Evolutionary conservation across 2,888 invertebrate genomes (phyloP).

Genomic region (Rotaria macrura): DNA sequence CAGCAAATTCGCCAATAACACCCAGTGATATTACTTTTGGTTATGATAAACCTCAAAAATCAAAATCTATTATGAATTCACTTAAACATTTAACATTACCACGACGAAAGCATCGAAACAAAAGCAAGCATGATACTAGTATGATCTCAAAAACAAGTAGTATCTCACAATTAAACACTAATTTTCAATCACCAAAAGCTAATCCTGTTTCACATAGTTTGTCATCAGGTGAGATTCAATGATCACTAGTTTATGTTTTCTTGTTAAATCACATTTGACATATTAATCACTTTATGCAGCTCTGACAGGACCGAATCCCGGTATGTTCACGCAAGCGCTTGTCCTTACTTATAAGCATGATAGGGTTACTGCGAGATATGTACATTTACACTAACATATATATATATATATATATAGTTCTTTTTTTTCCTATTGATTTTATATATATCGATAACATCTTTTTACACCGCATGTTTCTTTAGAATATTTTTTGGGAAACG

Average conservation of each 20-base stretch:
- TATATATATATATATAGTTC: too few relatives aligned
- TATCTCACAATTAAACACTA: neutral
- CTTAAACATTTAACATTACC: constrained; percentile 13
- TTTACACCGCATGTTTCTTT: neutral
- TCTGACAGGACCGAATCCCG: neutral
- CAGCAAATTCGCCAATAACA: neutral
- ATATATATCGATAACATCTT: too few relatives aligned
- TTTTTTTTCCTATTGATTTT: too few relatives aligned
- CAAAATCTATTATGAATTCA: constrained; percentile 5
- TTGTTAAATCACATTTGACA: too few relatives aligned
- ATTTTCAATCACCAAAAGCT: neutral
- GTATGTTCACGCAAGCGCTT: neutral
- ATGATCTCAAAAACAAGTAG: neutral
- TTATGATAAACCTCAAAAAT: neutral
- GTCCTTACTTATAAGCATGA: neutral
- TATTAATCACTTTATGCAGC: neutral
- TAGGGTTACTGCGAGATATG: too few relatives aligned
- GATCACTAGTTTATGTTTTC: too few relatives aligned
- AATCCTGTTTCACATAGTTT: neutral
- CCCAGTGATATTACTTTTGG: neutral
- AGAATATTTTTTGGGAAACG: neutral
- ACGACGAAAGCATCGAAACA: neutral
- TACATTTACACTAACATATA: too few relatives aligned
- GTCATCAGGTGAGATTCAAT: neutral
- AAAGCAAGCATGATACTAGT: neutral